Base-by-base conservation (phyloP, 2,888 invertebrate genomes). In the Thymelicus acteon region DNA sequence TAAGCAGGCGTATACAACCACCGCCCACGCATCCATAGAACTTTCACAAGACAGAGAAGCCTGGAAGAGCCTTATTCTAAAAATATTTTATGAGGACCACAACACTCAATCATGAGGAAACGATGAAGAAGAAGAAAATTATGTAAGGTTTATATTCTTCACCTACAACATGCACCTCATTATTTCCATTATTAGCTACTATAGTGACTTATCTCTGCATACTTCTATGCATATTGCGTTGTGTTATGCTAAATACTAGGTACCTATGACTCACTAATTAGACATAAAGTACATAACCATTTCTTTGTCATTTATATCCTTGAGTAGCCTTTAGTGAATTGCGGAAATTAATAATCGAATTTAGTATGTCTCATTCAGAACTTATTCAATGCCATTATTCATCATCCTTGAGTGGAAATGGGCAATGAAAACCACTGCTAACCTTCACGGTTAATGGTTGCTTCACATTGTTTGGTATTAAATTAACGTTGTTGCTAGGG, bases 401-500 rank as follows among this genome's bases (percentile, higher is more conserved):
- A 52, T 24, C 65, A 62, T 77, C 75, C 75, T 75, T 77, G 75
- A 72, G 57, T 65, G 66, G 15, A 72, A 75, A 73, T 72, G 54
- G 73, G 64, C 69, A 60, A 57, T 72, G 72, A 65, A 72, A 71
- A 67, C 54, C 72, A 69, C 48, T 69, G 67, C 52, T 66, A 74
- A 72, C 78, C 77, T 78, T 77, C 75, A 74, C 68, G 77, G 62
- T 74, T 62, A 72, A 74, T 73, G 39, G 60, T 67, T 47, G 44
- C 44, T 44, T 44, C 31, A 24, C 57, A 57, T 57, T 57, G 12
- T 15, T 15, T 52, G 19, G 15, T 52, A 19, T n/a, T n/a, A n/a
- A n/a, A n/a, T n/a, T 47, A 47, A 52, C 15, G 15, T 52, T 52
- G 3, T 19, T 19, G 7, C 7, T 52, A 52, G 49, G 19, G 19